Percentiles rank a stretch among this genome's conserved stretches.
Evolutionary conservation across 2,113 vertebrate species (phyloP).

Genomic region (Benitochromis conjunctus): DNA sequence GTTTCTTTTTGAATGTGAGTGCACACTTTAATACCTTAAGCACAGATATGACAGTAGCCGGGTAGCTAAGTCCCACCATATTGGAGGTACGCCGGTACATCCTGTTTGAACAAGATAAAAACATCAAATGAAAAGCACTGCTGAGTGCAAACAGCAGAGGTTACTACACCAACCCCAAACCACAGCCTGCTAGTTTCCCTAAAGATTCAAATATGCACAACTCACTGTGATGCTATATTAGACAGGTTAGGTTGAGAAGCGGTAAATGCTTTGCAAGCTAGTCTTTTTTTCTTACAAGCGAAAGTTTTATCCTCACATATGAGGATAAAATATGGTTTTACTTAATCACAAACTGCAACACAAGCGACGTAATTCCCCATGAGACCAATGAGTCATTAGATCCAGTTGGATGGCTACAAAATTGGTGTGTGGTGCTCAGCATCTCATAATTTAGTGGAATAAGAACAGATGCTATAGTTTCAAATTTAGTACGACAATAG

Average conservation of each 20-base stretch:
- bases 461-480: not conserved
- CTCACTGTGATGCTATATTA: not conserved
- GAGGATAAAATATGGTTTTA: not conserved
- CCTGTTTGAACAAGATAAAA: slow-evolving; percentile 78
- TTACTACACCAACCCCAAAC: not conserved
- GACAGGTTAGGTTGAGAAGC: not conserved
- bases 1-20: slow-evolving; percentile 1
- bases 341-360: not conserved
- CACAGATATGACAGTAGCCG: slow-evolving; percentile 88
- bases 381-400: not conserved
- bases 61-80: slow-evolving; percentile 98
- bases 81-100: slow-evolving; percentile 98
- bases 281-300: not conserved
- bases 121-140: slow-evolving; percentile 46
- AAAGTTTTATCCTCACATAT: not conserved
- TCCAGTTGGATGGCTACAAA: not conserved
- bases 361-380: not conserved
- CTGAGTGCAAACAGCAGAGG: slow-evolving; percentile 34
- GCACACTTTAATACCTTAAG: slow-evolving; percentile 83
- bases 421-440: not conserved
- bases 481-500: not conserved
- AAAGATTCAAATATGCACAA: slow-evolving; percentile 6
- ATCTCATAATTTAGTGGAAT: not conserved
- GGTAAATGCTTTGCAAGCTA: not conserved
- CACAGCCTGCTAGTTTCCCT: slow-evolving; percentile 13